Percentiles rank a stretch among this genome's conserved stretches.
Conservation (phyloP, 2,888 invertebrate species). For the Junonia oenone region DNA sequence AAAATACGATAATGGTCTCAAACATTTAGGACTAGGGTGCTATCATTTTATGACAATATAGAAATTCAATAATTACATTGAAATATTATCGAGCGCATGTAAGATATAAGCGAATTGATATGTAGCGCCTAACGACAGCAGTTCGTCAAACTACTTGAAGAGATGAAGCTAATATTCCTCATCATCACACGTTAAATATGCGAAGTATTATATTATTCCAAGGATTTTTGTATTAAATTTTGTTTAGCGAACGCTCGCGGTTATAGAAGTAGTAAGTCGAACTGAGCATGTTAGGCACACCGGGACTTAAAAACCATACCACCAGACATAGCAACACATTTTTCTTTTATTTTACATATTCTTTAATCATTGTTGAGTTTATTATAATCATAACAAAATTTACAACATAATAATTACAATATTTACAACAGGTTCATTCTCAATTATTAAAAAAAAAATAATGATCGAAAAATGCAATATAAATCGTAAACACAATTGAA, state of each 20-base stretch:
- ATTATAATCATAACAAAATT: neutral
- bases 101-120: slow-evolving; percentile 42
- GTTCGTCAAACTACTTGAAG: neutral
- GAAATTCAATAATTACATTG: slow-evolving; percentile 27
- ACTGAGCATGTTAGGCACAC: neutral
- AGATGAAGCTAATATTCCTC: neutral
- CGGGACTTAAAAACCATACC: neutral
- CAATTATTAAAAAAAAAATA: neutral
- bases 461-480: neutral
- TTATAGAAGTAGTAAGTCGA: neutral
- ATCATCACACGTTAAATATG: no score
- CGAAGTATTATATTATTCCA: no score
- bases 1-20: slow-evolving; percentile 28
- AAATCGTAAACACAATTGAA: neutral
- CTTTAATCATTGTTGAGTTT: neutral
- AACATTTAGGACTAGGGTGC: slow-evolving; percentile 55
- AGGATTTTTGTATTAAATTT: no score
- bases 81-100: slow-evolving; percentile 27
- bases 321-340: slow-evolving; percentile 1
- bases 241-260: neutral
- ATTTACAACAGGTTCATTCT: neutral
- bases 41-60: slow-evolving; percentile 44
- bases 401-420: neutral
- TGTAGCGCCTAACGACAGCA: slow-evolving; percentile 41
- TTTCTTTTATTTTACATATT: neutral